These are phyloP conservation scores for Phrixothrix hirtus DNA, from an alignment of 2,888 invertebrate species.

Conservation along the genomic window DNA sequence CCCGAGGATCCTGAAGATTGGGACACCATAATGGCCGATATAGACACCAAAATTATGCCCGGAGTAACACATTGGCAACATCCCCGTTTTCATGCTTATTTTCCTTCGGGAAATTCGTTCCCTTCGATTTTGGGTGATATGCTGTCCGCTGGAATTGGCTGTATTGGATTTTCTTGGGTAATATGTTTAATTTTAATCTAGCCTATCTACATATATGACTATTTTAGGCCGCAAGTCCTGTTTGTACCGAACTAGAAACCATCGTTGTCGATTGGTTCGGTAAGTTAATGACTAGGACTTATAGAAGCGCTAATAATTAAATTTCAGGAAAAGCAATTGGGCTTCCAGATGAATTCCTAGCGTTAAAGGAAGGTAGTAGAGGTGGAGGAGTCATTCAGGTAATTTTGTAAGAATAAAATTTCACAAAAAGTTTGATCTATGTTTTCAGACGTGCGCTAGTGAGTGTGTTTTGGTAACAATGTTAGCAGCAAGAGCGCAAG, in stretches of 20 bases:
- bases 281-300: slow-evolving; percentile 28
- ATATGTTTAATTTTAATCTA: too few relatives aligned
- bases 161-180: slow-evolving; percentile 98
- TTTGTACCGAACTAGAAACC: slow-evolving; percentile 94
- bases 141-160: slow-evolving; percentile 93
- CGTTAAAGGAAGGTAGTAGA: slow-evolving; percentile 79
- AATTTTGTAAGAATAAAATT: background rate
- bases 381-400: slow-evolving; percentile 96
- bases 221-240: slow-evolving; percentile 93
- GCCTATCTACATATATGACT: too few relatives aligned
- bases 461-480: slow-evolving; percentile 92
- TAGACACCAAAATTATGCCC: slow-evolving; percentile 90
- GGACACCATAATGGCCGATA: slow-evolving; percentile 86
- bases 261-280: slow-evolving; percentile 92
- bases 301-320: background rate
- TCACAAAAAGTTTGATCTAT: slow-evolving; percentile 17
- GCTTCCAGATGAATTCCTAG: slow-evolving; percentile 84
- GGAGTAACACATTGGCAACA: slow-evolving; percentile 99
- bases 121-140: slow-evolving; percentile 97
- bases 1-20: slow-evolving; percentile 82
- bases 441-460: slow-evolving; percentile 86
- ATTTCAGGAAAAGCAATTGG: slow-evolving; percentile 83
- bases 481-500: slow-evolving; percentile 89
- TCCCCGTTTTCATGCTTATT: slow-evolving; percentile 97
- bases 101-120: slow-evolving; percentile 97